Evolutionary conservation across 2,888 invertebrate genomes (phyloP).

Genomic region (Myopa testacea): DNA sequence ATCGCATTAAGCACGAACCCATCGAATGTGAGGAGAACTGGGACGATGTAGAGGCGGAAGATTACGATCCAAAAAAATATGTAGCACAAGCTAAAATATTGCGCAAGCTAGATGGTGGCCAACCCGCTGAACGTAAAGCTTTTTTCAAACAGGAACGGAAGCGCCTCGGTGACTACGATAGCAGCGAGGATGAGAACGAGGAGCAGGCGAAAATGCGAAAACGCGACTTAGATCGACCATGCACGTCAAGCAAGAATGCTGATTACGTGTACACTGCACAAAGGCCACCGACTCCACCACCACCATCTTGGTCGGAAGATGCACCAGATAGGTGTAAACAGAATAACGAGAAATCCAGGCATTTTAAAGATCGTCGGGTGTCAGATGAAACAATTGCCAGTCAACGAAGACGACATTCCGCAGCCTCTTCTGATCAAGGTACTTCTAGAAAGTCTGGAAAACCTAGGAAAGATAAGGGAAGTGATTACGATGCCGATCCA

Average conservation of each 20-base stretch:
- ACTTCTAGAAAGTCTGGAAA: background rate
- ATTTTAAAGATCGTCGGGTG: background rate
- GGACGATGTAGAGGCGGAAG: slow-evolving; percentile 53
- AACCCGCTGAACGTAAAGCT: slow-evolving; percentile 55
- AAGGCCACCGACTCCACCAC: slow-evolving; percentile 15
- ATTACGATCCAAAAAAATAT: slow-evolving; percentile 59
- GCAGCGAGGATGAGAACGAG: slow-evolving; percentile 39
- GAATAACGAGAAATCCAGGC: background rate
- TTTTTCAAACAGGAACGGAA: slow-evolving; percentile 60
- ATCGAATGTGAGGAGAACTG: slow-evolving; percentile 53
- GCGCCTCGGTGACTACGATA: slow-evolving; percentile 52
- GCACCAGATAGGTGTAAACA: background rate
- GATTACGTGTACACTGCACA: slow-evolving; percentile 2
- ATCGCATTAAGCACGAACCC: slow-evolving; percentile 47
- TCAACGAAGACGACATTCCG: background rate
- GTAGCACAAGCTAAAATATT: slow-evolving; percentile 54
- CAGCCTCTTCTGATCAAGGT: background rate
- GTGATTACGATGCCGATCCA: slow-evolving; percentile 38
- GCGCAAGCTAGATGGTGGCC: slow-evolving; percentile 54
- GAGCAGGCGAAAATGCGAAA: background rate
- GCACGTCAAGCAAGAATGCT: slow-evolving; percentile 20
- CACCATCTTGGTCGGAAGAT: slow-evolving; percentile 30
- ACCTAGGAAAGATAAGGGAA: background rate
- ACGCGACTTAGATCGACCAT: slow-evolving; percentile 7
- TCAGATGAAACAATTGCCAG: no score